A percentile compares a stretch with the other conserved stretches of the same genome.
phyloP scores from a whole-genome alignment of 2,113 vertebrate species.

The Nicator chloris region DNA sequence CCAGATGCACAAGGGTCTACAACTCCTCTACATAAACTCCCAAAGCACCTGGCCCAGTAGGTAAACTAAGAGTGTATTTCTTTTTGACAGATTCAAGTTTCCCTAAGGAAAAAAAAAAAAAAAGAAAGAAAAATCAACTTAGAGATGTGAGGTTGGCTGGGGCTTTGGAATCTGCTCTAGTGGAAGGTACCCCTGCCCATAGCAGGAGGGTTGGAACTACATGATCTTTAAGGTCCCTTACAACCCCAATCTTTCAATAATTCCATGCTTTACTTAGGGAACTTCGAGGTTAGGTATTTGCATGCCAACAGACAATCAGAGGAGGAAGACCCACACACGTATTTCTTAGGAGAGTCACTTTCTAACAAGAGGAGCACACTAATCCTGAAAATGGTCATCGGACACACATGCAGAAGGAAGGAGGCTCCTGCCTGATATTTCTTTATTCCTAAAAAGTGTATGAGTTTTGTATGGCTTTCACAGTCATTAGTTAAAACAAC shows the following conservation, averaged over 20 bases:
- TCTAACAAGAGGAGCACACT: neutral
- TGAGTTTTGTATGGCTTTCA: neutral
- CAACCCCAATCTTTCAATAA: neutral
- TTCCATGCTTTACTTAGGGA: neutral
- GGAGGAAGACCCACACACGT: accelerated
- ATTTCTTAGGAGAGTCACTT: neutral
- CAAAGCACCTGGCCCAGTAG: neutral
- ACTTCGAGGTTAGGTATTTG: neutral
- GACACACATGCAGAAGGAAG: neutral
- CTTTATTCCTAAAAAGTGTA: neutral
- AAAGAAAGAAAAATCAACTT: neutral
- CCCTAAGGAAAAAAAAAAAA: neutral
- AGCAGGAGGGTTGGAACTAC: neutral
- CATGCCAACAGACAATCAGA: neutral
- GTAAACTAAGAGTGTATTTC: neutral
- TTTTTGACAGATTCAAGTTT: neutral
- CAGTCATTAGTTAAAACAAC: neutral
- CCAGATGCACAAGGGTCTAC: neutral
- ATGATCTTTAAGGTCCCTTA: neutral
- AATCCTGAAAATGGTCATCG: neutral
- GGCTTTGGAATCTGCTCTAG: neutral
- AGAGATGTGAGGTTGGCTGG: neutral
- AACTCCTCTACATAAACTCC: neutral
- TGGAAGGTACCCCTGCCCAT: neutral
- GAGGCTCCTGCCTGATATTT: neutral